Evolutionary conservation across 2,113 vertebrate species (phyloP), one percentile per base, ranked within the genome.

Genomic region (Archocentrus centrarchus): DNA sequence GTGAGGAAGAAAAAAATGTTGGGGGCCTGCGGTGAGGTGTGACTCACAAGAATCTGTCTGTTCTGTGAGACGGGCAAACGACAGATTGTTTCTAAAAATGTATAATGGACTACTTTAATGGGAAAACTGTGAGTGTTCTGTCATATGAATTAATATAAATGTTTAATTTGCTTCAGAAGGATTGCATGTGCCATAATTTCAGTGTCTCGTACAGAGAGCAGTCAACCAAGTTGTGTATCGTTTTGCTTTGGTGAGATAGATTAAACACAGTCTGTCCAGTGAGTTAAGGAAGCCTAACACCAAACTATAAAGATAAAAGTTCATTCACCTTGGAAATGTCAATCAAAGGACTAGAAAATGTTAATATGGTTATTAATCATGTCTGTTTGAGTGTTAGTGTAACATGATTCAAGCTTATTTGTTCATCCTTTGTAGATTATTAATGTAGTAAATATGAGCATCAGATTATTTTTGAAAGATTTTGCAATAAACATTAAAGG

Each of bases 31-130:
- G 4, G 1, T 55, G 68, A 73, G 47, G 47, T 73, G 27, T 73
- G 68, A 73, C 68, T 73, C 68, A 73, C 27, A 55, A 73, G 47
- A 73, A 73, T n/a, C 47, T 73, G 68, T 73, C 68, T 55, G 68
- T 11, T 73, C 47, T 73, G 47, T 73, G 47, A 73, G 47, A 73
- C n/a, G 44, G 27, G 47, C 27, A 7, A 73, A 27, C 7, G 11
- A 73, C 68, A 73, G 68, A 73, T 35, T 73, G 47, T 27, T 73
- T 73, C 68, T 30, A 35, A 55, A 73, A 73, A 35, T 0, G 47
- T 35, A 27, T 47, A 73, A 18, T 32, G 11, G 27, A 17, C 47
- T 50, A 55, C 24, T 50, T 53, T 73, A 73, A 50, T 32, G 0
- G 0, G 44, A 70, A 70, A 70, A 50, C 41, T 50, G 64, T 20